Conservation (phyloP, 2,797 vertebrate genomes). For the Eospalax fontanierii region DNA sequence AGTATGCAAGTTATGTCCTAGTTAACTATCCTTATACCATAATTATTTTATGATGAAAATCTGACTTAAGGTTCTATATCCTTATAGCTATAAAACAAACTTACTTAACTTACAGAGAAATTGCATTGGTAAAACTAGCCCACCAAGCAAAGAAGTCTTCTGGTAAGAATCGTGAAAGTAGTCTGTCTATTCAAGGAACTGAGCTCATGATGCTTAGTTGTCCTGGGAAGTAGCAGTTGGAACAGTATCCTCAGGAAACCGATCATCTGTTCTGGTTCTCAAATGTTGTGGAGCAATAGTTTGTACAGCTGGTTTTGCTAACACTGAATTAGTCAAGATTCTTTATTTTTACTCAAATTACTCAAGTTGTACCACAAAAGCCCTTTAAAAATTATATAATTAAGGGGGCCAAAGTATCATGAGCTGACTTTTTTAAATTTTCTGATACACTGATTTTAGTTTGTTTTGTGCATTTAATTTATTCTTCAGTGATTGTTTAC, state of each 20-base stretch:
- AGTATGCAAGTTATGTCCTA: no score
- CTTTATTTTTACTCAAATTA: constrained; percentile 55
- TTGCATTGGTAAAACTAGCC: no score
- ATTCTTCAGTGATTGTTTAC: background rate
- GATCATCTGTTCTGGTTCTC: background rate
- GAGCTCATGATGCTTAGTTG: no score
- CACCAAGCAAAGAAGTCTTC: no score
- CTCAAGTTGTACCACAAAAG: background rate
- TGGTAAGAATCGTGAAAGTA: no score
- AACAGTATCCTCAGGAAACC: background rate
- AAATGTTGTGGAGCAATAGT: background rate
- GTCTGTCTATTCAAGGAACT: no score
- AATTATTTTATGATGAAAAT: no score
- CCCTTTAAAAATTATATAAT: background rate
- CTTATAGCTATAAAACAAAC: no score
- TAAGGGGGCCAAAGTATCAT: background rate
- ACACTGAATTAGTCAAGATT: background rate
- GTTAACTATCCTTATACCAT: no score
- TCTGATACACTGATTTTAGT: background rate
- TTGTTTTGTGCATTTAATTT: background rate
- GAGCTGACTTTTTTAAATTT: background rate
- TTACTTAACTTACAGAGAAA: no score
- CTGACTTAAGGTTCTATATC: no score
- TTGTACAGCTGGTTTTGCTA: background rate
- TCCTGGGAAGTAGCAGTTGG: background rate